Evolutionary conservation across 2,797 vertebrate species (phyloP).

Genomic region (Halcyon smyrnensis): DNA sequence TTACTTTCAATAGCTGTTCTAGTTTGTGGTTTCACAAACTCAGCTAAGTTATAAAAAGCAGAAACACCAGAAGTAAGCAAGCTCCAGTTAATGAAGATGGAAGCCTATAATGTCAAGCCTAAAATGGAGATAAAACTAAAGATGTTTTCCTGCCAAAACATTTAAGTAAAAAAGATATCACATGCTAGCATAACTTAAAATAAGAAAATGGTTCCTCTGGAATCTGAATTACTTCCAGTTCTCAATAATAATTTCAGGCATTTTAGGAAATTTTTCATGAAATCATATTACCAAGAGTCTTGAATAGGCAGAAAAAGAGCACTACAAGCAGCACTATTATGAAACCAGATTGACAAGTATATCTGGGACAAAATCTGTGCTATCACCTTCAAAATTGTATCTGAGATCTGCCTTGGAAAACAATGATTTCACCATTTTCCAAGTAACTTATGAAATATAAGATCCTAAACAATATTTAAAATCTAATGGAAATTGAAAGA

Average conservation of each 20-base stretch:
- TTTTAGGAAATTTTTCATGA: background rate
- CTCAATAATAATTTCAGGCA: background rate
- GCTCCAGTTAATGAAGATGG: background rate
- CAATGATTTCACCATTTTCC: background rate
- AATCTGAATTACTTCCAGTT: background rate
- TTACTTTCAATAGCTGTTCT: background rate
- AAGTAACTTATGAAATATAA: background rate
- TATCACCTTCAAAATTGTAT: background rate
- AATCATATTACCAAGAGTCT: background rate
- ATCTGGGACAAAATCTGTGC: background rate
- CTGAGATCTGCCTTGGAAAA: background rate
- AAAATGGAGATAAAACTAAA: background rate
- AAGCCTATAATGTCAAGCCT: background rate
- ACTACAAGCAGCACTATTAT: background rate
- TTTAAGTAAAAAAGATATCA: background rate
- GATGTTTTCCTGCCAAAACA: background rate
- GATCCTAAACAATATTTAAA: background rate
- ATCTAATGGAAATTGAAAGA: background rate
- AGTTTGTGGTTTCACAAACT: background rate
- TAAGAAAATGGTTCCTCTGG: background rate
- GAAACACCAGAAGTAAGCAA: background rate
- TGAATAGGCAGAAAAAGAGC: background rate
- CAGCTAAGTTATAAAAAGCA: background rate
- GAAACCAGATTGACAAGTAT: background rate
- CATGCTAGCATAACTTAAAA: background rate